Conservation (phyloP, 1,140 invertebrate genomes). For the Thaumatotibia leucotreta region DNA sequence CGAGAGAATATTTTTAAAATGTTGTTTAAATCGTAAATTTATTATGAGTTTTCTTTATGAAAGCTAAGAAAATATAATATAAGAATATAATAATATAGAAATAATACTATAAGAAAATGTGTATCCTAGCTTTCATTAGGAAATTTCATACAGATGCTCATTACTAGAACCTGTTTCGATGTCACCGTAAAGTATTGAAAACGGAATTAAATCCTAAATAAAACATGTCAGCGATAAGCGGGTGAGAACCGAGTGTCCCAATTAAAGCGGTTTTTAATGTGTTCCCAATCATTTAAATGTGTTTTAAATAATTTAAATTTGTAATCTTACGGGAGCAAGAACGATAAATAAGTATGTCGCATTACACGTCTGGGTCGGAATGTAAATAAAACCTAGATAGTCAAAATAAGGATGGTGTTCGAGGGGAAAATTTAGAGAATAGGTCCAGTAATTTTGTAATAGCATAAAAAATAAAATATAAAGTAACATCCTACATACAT, state of each 20-base stretch:
- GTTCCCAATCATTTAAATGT: conserved; percentile 9
- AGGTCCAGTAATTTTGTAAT: no score
- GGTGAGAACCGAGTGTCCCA: conserved; percentile 6
- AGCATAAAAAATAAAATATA: no score
- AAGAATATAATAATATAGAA: no score
- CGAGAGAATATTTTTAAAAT: no score
- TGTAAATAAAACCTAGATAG: background rate
- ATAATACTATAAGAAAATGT: no score
- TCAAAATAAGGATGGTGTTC: background rate
- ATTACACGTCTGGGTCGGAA: background rate
- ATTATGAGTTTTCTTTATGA: no score
- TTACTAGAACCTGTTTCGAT: background rate
- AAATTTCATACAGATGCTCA: background rate
- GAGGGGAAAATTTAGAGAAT: no score
- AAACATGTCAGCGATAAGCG: background rate
- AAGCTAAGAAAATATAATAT: no score
- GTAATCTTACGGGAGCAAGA: background rate
- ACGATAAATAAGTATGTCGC: background rate
- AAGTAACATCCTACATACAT: no score
- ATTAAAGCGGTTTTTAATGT: conserved; percentile 13
- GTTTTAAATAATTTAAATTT: conserved; percentile 14
- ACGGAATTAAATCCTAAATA: background rate
- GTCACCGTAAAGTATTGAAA: background rate
- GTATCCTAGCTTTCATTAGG: no score
- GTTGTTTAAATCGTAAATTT: no score